Base-by-base conservation (phyloP, 2,113 vertebrate genomes). In the Orientallactaga bullata region DNA sequence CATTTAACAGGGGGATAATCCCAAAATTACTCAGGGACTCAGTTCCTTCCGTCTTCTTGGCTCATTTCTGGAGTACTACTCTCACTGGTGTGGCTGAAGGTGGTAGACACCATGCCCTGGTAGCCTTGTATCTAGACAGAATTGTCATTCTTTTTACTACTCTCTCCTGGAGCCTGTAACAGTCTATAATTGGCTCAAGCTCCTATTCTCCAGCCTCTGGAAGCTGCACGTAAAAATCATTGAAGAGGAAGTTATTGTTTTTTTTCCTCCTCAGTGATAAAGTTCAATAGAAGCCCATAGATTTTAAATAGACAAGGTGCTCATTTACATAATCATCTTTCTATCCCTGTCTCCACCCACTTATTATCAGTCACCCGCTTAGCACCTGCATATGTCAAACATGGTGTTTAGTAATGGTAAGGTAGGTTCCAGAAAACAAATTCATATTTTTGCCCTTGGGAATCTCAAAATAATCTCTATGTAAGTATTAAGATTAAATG, bases 311-410 rank as follows among this genome's bases (percentile, higher is more conserved):
- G 30, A 42, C 35, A 23, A 88, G 65, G n/a, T 37, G 35, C 68
- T 91, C 35, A 93, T 93, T 76, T 71, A 79, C 7, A 69, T 84
- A 30, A 71, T 80, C 11, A 55, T 81, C 35, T 81, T 80, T 86
- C 42, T 72, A 13, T 63, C 28, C 35, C 35, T 71, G 9, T 32
- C 94, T 87, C 24, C 26, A 24, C 51, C 30, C 18, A 82, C 37
- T 68, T 81, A 85, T 66, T 32, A 24, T 2, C n/a, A 76, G 4
- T 1, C 15, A 83, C n/a, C 93, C 39, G 84, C 28, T 76, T 55
- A 79, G 28, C 26, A 61, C 51, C 15, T 51, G 58, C 30, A 7
- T 58, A 32, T 51, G 30, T 86, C 32, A 69, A 76, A 84, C 5
- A 39, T 35, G 77, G 4, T 69, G 76, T 86, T 17, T 55, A 7